Evolutionary conservation across 2,888 invertebrate genomes (phyloP), one percentile per base, ranked within the genome.

Genomic region (Chloroclystis v-ata): DNA sequence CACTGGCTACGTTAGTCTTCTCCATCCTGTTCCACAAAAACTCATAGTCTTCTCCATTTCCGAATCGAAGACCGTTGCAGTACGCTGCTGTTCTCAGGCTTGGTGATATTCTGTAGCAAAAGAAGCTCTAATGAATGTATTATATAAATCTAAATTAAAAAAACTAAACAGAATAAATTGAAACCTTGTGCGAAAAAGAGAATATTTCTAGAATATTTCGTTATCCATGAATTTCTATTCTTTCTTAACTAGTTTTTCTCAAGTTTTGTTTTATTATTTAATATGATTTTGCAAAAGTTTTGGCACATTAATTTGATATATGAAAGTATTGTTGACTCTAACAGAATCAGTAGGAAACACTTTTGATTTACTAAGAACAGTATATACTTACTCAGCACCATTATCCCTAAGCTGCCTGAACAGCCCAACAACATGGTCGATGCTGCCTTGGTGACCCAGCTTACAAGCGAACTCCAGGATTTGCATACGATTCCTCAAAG

Each of bases 381-480:
- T n/a, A n/a, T n/a, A n/a, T 38, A 50, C 50, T 50, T 60, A 86
- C 86, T 68, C 65, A 7, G 56, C 65, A n/a, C 75, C 75, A 56
- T 77, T 75, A 20, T 74, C 63, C 37, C 56, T 79, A 0, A 83
- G 63, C 8, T 57, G 62, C 29, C 57, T 74, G 43, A 75, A 87
- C 1, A 73, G 28, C 0, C 56, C 57, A 1, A 75, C 59, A 1
- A 75, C 52, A 9, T 72, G 57, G 1, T 78, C 69, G 0, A 79
- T 59, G 52, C 95, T 95, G 2, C 85, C 87, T 5, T 72, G 51
- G 28, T 90, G 82, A 4, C 89, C 91, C 12, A 91, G 73, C 52
- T 87, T 87, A 66, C 95, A 95, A 4, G 92, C 90, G 77, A 92
- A 91, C 26, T 87, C 79, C 1, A 92, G 62, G 3, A 91, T 67